Evolutionary conservation across 2,888 invertebrate genomes (phyloP).

Genomic region (Embidobia sp.): DNA sequence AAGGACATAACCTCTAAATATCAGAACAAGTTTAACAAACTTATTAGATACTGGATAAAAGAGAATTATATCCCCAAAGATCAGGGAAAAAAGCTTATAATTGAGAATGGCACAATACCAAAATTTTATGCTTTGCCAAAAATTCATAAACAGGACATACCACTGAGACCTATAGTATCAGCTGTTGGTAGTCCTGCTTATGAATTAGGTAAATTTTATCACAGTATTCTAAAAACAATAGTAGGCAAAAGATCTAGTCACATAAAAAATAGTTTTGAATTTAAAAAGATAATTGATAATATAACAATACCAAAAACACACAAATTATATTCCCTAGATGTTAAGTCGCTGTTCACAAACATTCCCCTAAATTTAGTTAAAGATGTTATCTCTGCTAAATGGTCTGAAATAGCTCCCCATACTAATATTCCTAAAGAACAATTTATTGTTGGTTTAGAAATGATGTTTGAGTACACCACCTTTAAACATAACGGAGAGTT

Average conservation of each 20-base stretch:
- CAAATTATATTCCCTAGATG: neutral
- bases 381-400: neutral
- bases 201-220: neutral
- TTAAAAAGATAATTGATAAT: neutral
- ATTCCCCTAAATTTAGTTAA: neutral
- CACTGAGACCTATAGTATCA: neutral
- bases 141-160: neutral
- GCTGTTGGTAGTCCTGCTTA: neutral
- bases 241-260: neutral
- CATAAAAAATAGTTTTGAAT: neutral
- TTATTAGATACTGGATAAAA: neutral
- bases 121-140: neutral
- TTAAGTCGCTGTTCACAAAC: no score
- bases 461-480: no score
- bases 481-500: no score
- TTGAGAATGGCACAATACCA: neutral
- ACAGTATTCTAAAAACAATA: no score
- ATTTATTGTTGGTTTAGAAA: no score
- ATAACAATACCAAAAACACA: neutral
- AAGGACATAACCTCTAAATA: neutral
- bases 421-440: no score
- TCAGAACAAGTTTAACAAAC: slow-evolving; percentile 1
- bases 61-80: neutral
- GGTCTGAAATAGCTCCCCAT: neutral
- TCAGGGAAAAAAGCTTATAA: neutral